phyloP scores from a whole-genome alignment of 2,113 vertebrate species.

The Rhabdomys dilectus region DNA sequence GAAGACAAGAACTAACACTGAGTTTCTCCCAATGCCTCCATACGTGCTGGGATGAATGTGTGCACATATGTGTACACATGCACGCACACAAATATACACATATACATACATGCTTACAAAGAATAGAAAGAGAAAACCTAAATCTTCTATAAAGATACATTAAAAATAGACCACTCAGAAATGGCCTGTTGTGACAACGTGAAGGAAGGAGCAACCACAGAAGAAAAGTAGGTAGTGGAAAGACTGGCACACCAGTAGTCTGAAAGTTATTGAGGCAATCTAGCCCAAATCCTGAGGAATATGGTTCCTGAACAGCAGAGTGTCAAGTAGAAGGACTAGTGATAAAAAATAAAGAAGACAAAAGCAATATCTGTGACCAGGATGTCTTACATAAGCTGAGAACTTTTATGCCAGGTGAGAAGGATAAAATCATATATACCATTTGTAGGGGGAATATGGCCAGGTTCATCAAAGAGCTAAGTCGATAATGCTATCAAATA shows the following conservation, averaged over 20 bases:
- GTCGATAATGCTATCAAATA: neutral
- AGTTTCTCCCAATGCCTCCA: neutral
- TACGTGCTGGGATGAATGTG: neutral
- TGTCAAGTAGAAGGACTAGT: neutral
- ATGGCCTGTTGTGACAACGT: neutral
- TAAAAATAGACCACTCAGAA: neutral
- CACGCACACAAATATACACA: neutral
- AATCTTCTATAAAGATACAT: neutral
- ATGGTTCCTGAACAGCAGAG: neutral
- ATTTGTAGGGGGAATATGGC: neutral
- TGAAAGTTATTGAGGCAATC: too few species aligned
- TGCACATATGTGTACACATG: accelerated
- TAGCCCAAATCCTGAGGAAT: neutral
- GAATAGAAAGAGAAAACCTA: neutral
- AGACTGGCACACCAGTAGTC: neutral
- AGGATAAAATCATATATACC: neutral
- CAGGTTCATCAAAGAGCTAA: neutral
- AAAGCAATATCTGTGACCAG: neutral
- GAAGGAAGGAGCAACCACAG: neutral
- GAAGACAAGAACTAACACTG: neutral
- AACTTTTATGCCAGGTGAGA: neutral
- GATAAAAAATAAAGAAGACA: neutral
- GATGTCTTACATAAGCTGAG: neutral
- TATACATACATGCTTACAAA: neutral
- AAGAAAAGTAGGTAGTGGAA: neutral